Base-by-base conservation (phyloP, 2,113 vertebrate species). In the Riparia riparia region DNA sequence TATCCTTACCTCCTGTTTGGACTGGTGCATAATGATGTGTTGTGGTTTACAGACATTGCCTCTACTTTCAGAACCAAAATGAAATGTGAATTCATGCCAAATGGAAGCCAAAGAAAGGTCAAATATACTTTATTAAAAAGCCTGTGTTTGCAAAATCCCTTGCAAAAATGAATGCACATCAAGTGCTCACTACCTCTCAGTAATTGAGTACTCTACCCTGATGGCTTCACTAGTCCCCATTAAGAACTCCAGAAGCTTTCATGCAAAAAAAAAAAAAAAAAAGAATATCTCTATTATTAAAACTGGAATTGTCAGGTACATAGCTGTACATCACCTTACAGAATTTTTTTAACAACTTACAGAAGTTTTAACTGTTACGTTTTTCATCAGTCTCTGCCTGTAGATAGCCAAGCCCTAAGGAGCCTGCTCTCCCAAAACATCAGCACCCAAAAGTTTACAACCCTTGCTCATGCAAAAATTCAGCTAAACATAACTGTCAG, bases 51-150 rank as follows among this genome's bases (percentile, higher is more conserved):
- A 86, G 50, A 77, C 34, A 34, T 13, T 69, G 51, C 42, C 64
- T 86, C 71, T 73, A 4, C 58, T 41, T 96, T 73, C 91, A 93
- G 83, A 92, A 85, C 83, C 71, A 45, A 88, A 96, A 93, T 51
- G 42, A 95, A 58, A 66, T 41, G 53, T 69, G 34, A 90, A 77
- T 77, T 80, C 86, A 79, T 70, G 84, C 58, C 78, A 95, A 85
- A 84, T 50, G 34, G 79, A 93, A 86, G 82, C 25, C 63, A 92
- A 87, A 47, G 53, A 72, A 92, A 85, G 70, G 60, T 82, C 57
- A 95, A 80, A 73, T 6, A 16, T 24, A 39, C 66, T 92, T 91
- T 21, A 93, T 86, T 76, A 69, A 80, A 89, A 94, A 91, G 61
- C 29, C 65, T 1, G 0, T 22, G 39, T 44, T 88, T 90, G 63